phyloP scores from a whole-genome alignment of 2,888 invertebrate genomes.

The Lamproptera curius region DNA sequence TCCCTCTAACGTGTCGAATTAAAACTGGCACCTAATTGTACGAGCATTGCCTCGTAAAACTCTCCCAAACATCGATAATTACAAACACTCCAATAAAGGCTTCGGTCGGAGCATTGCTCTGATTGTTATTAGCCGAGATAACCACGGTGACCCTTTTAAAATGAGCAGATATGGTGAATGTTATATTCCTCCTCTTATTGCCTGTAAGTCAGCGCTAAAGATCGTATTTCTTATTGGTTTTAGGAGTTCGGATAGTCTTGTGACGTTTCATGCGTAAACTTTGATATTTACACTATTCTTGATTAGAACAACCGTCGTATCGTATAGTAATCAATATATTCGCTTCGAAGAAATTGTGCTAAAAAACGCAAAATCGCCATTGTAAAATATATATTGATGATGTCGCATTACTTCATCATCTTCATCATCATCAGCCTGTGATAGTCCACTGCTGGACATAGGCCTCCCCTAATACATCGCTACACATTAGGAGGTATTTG shows the following conservation, averaged over 20 bases:
- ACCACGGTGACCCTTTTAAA: slow-evolving; percentile 60
- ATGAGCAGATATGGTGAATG: slow-evolving; percentile 24
- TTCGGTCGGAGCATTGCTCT: slow-evolving; percentile 50
- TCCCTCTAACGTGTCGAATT: slow-evolving; percentile 19
- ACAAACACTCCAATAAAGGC: slow-evolving; percentile 51
- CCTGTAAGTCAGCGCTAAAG: slow-evolving; percentile 13
- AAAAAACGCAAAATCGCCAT: too few species aligned
- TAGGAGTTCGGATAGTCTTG: slow-evolving; percentile 13
- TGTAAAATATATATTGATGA: too few species aligned
- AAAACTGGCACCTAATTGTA: slow-evolving; percentile 39
- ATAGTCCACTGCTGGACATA: too few species aligned
- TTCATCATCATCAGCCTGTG: too few species aligned
- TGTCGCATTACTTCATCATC: too few species aligned
- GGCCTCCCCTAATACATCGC: too few species aligned
- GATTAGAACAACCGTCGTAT: too few species aligned
- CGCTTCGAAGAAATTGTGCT: too few species aligned
- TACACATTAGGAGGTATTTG: too few species aligned
- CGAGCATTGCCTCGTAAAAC: slow-evolving; percentile 44
- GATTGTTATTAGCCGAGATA: slow-evolving; percentile 62
- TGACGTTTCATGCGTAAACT: slow-evolving; percentile 17
- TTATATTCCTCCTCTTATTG: slow-evolving; percentile 20
- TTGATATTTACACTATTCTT: too few species aligned
- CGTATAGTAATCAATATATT: too few species aligned
- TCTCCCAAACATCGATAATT: slow-evolving; percentile 43
- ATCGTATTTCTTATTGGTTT: slow-evolving; percentile 18